A percentile compares a stretch with the other conserved stretches of the same genome.
These are phyloP conservation scores for Seladonia tumulorum DNA, from an alignment of 2,888 invertebrate species.

Conservation along the genomic window DNA sequence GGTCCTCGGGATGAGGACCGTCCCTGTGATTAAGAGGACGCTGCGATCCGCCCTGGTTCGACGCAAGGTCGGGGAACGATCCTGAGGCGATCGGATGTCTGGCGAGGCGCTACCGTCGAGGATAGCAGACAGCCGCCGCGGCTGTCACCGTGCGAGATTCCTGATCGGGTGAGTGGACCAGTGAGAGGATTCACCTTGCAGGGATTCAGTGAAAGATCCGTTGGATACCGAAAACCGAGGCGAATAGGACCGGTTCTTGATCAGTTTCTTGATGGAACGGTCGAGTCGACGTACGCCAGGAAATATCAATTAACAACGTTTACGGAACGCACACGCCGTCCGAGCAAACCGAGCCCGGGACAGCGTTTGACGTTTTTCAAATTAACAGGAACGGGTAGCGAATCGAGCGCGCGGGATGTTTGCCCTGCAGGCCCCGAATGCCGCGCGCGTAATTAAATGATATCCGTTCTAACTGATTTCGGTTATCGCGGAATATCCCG, in stretches of 20 bases:
- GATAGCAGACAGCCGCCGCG: conserved; percentile 56
- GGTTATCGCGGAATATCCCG: conserved; percentile 44
- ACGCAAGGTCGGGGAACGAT: conserved; percentile 47
- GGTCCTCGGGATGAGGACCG: conserved; percentile 35
- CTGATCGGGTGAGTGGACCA: conserved; percentile 59
- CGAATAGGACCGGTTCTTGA: not conserved
- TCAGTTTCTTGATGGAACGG: not conserved
- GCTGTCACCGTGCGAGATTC: conserved; percentile 34
- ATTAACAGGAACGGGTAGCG: conserved; percentile 18
- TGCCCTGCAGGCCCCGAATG: not conserved
- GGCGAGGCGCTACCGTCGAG: conserved; percentile 64
- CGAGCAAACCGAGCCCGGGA: not conserved
- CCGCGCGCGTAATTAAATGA: conserved; percentile 28
- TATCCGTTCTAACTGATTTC: conserved; percentile 22
- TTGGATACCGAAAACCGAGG: not conserved
- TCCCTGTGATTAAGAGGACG: conserved; percentile 29
- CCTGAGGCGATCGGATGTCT: conserved; percentile 67
- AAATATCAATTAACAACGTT: conserved; percentile 13
- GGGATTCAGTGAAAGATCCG: not conserved
- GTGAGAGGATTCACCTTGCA: not conserved
- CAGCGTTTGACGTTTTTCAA: not conserved
- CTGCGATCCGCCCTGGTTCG: conserved; percentile 12
- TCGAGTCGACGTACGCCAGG: not conserved
- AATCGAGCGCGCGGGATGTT: conserved; percentile 23
- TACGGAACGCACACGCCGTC: not conserved